These are phyloP conservation scores for Osedax fenrisi DNA, from an alignment of 2,888 invertebrate genomes.

Conservation along the genomic window DNA sequence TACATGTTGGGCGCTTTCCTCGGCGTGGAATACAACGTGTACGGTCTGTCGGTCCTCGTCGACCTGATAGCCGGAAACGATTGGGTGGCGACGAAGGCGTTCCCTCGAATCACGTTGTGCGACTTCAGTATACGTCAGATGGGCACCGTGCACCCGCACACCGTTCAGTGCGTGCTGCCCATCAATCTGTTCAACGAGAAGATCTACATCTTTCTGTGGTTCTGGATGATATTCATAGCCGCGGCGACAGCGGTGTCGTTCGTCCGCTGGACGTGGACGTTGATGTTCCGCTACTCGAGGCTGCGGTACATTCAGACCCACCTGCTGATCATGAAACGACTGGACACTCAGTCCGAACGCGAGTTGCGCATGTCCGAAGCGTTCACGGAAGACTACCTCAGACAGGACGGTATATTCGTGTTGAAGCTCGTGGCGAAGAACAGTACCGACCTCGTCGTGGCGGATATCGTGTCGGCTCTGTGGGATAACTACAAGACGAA, in stretches of 20 bases:
- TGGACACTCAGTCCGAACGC: conserved; percentile 36
- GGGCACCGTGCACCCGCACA: conserved; percentile 49
- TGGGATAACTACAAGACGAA: conserved; percentile 38
- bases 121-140: conserved; percentile 51
- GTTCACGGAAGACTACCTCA: conserved; percentile 37
- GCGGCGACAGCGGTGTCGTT: conserved; percentile 50
- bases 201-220: conserved; percentile 53
- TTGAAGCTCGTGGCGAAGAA: conserved; percentile 38
- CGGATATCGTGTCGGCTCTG: conserved; percentile 37
- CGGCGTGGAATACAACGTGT: conserved; percentile 48
- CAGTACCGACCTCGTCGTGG: conserved; percentile 38
- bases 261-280: conserved; percentile 51
- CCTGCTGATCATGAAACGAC: conserved; percentile 49
- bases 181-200: conserved; percentile 43
- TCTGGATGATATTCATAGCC: conserved; percentile 53
- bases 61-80: conserved; percentile 49
- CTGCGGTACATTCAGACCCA: conserved; percentile 51
- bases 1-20: conserved; percentile 52
- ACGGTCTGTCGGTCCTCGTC: conserved; percentile 51
- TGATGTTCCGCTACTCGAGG: conserved; percentile 47
- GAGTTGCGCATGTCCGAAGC: conserved; percentile 37
- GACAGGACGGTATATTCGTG: conserved; percentile 38
- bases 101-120: conserved; percentile 50
- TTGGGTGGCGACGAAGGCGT: conserved; percentile 46
- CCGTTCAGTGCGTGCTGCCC: conserved; percentile 50